These are phyloP conservation scores for Sparus aurata DNA, from an alignment of 2,797 vertebrate genomes.

Conservation along the genomic window DNA sequence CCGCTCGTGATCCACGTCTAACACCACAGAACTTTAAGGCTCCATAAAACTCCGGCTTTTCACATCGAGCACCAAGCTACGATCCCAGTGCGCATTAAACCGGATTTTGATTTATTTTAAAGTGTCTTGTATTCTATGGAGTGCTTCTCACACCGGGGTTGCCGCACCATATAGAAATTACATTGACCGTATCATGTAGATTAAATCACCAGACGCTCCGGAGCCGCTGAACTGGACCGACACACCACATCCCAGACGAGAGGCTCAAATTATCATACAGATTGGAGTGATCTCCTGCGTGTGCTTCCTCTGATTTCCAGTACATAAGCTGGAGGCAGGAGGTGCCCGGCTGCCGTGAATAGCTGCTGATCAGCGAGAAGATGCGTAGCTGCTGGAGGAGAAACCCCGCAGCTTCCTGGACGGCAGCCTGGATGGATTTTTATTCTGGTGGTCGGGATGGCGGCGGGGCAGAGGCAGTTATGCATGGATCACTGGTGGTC, in stretches of 20 bases:
- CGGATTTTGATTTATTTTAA: conserved; percentile 16
- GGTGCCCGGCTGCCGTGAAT: conserved; percentile 56
- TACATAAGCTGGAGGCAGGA: conserved; percentile 56
- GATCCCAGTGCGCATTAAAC: not conserved
- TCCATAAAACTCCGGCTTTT: conserved; percentile 1
- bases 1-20: conserved; percentile 3
- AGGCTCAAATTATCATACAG: conserved; percentile 72
- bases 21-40: conserved; percentile 1
- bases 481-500: conserved; percentile 68
- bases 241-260: conserved; percentile 50
- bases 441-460: conserved; percentile 34
- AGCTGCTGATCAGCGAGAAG: conserved; percentile 61
- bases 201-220: conserved; percentile 51
- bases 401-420: conserved; percentile 50
- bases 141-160: conserved; percentile 31
- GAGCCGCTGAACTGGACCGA: conserved; percentile 46
- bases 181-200: conserved; percentile 40
- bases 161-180: conserved; percentile 22
- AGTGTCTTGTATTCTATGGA: conserved; percentile 15
- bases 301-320: conserved; percentile 69
- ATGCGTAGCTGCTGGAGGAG: conserved; percentile 46
- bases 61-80: not conserved
- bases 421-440: conserved; percentile 43
- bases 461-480: conserved; percentile 33
- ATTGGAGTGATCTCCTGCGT: conserved; percentile 71